Evolutionary conservation across 2,113 vertebrate genomes (phyloP).

Genomic region (Syrrhaptes paradoxus): DNA sequence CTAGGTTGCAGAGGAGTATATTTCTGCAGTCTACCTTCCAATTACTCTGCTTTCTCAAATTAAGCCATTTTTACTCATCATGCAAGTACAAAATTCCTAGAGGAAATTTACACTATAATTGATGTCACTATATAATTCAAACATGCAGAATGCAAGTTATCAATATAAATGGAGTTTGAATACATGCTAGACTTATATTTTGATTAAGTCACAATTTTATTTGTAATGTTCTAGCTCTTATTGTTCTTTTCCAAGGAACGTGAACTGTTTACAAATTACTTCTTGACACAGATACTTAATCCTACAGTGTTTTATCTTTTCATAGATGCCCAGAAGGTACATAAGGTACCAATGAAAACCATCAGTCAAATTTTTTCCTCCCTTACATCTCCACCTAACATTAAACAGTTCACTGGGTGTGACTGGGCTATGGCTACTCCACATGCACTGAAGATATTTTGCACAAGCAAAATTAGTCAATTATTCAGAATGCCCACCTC

Average conservation of each 20-base stretch:
- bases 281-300: neutral
- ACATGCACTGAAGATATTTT: neutral
- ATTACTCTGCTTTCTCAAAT: neutral
- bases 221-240: neutral
- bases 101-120: neutral
- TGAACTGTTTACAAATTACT: neutral
- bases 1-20: neutral
- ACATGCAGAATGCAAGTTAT: neutral
- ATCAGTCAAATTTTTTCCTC: neutral
- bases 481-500: slow-evolving; percentile 49
- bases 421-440: neutral
- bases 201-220: neutral
- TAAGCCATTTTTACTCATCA: neutral
- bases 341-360: neutral
- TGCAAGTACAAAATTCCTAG: neutral
- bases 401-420: neutral
- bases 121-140: neutral
- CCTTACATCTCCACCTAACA: neutral
- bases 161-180: neutral
- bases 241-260: neutral
- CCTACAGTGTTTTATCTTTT: neutral
- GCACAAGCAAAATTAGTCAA: slow-evolving; percentile 42
- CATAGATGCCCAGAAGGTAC: neutral
- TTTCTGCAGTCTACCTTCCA: neutral
- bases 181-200: neutral